Conservation (phyloP, 2,888 invertebrate species). For the Drosophila percnosoma region DNA sequence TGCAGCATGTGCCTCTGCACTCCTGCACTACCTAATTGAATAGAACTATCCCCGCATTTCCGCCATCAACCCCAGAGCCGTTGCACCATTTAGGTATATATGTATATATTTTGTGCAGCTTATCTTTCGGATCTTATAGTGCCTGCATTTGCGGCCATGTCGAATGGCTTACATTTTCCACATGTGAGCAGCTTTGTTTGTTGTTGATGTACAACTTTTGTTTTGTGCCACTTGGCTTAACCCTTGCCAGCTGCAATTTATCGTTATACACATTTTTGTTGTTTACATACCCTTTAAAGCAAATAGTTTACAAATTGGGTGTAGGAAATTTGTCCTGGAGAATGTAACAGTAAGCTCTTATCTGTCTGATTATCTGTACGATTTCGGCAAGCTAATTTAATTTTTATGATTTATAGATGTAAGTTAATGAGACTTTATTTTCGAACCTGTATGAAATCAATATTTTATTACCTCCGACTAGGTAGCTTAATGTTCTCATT, state of each 20-base stretch:
- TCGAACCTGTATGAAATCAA: neutral
- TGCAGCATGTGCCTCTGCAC: conserved; percentile 17
- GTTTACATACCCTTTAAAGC: neutral
- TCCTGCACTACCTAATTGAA: conserved; percentile 54
- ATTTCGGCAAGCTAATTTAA: neutral
- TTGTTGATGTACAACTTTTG: conserved; percentile 57
- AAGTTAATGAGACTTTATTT: neutral
- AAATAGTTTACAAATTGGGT: neutral
- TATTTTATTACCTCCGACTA: neutral
- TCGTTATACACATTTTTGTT: conserved; percentile 18
- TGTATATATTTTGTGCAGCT: conserved; percentile 5
- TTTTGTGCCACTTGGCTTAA: conserved; percentile 54
- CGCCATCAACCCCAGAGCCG: neutral
- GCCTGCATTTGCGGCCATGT: conserved; percentile 34
- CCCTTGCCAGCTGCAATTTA: conserved; percentile 53
- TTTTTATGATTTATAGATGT: neutral
- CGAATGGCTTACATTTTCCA: conserved; percentile 68
- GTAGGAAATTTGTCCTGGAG: accelerated
- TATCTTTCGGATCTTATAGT: conserved; percentile 15
- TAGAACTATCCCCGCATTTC: neutral
- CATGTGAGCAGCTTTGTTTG: conserved; percentile 34
- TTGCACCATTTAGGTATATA: conserved; percentile 12
- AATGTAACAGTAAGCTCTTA: neutral
- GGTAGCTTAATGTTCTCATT: neutral
- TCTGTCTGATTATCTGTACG: neutral